These are phyloP conservation scores for Xyrauchen texanus DNA, from an alignment of 2,113 vertebrate genomes.

Conservation along the genomic window DNA sequence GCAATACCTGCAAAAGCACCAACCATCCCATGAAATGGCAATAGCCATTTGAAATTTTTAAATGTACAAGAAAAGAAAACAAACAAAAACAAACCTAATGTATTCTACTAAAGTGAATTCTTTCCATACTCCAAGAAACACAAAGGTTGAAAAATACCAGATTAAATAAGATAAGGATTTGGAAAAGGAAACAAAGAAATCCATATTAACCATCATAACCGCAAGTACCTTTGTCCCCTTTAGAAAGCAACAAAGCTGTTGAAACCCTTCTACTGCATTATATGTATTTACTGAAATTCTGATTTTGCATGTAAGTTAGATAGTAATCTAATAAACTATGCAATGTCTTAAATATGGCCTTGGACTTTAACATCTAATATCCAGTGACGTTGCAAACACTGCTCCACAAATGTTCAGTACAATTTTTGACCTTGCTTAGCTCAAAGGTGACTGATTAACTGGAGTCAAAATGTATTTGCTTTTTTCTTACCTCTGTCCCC, in stretches of 20 bases:
- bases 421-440: background rate
- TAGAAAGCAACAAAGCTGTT: conserved; percentile 5
- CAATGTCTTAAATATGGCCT: too few relatives aligned
- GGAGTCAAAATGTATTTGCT: background rate
- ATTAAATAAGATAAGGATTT: too few relatives aligned
- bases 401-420: background rate
- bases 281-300: background rate
- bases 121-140: too few relatives aligned
- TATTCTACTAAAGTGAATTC: too few relatives aligned
- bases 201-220: conserved; percentile 78
- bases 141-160: too few relatives aligned
- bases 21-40: background rate
- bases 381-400: too few relatives aligned
- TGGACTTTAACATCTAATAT: too few relatives aligned
- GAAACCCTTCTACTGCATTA: background rate
- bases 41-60: background rate
- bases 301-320: background rate
- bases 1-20: conserved; percentile 73
- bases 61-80: background rate
- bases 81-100: background rate
- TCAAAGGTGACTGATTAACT: conserved; percentile 1
- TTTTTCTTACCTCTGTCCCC: conserved; percentile 82
- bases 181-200: background rate
- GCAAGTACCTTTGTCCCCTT: conserved; percentile 68
- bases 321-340: too few relatives aligned